Evolutionary conservation across 2,797 vertebrate species (phyloP), one percentile per base, ranked within the genome.

Genomic region (Gorsachius magnificus): DNA sequence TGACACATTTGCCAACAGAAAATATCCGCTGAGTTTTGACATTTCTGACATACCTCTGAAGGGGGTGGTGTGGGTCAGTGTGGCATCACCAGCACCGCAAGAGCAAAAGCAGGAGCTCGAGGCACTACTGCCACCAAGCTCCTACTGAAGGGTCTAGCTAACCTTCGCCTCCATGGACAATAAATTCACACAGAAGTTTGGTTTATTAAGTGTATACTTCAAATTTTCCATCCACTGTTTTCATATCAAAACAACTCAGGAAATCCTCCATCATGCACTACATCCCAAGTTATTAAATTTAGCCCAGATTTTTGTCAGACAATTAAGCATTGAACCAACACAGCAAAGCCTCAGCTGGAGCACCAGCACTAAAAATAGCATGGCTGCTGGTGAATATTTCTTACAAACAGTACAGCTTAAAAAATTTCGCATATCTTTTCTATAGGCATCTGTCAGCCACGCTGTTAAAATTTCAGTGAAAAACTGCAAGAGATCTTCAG

Each of bases 271-370:
- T 75, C 86, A 65, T 26, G 84, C 71, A 54, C 95, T 31, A 71
- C 93, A 97, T 96, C 95, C 96, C 93, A 88, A 97, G 85, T 95
- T 91, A 76, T 89, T 92, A 91, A 88, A 96, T 94, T 84, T 71
- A 86, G 95, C 91, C 83, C 87, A 84, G 38, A 79, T 97, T 97
- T 97, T 95, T 94, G 95, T 96, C 92, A 97, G 97, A 95, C 96
- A 96, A 97, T 97, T 98, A 97, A 98, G 96, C 97, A 95, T 74
- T 97, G 96, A 97, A 97, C 92, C 98, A 97, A 97, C 10, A 90
- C 56, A 56, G 95, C 95, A 92, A 93, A 90, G 92, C 53, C 94
- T 96, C 95, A 93, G 89, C 89, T 94, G 93, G 91, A 97, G 93
- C 69, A 21, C 68, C 38, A 46, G 20, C 11, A 54, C 97, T 97